phyloP scores from a whole-genome alignment of 1,140 invertebrate genomes.

The Caenorhabditis tropicalis region DNA sequence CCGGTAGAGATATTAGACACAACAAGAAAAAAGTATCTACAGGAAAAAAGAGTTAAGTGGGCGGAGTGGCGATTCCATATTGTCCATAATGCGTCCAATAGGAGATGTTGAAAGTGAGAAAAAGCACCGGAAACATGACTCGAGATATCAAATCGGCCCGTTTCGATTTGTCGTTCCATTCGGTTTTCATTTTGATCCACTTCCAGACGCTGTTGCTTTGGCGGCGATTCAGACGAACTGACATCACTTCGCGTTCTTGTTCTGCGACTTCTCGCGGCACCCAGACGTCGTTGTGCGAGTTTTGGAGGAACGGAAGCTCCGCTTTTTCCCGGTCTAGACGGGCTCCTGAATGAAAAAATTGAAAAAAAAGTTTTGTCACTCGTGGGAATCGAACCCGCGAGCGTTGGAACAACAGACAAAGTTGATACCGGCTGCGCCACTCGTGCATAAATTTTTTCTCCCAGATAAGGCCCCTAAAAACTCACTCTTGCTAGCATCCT shows the following conservation, averaged over 20 bases:
- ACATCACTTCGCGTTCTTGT: slow-evolving; percentile 58
- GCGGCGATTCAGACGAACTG: slow-evolving; percentile 21
- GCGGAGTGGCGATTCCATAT: slow-evolving; percentile 33
- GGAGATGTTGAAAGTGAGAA: slow-evolving; percentile 61
- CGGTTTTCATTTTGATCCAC: slow-evolving; percentile 57
- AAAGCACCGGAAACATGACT: slow-evolving; percentile 61
- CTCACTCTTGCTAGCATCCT: slow-evolving; percentile 67
- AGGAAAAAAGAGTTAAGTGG: too few relatives aligned
- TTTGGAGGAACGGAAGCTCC: not conserved
- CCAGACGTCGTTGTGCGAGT: slow-evolving; percentile 55
- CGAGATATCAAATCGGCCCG: slow-evolving; percentile 68
- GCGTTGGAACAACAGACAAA: too few relatives aligned
- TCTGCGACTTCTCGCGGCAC: slow-evolving; percentile 54
- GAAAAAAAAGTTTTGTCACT: not conserved
- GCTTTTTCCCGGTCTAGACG: not conserved
- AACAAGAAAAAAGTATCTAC: too few relatives aligned
- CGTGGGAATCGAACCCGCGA: too few relatives aligned
- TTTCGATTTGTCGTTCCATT: slow-evolving; percentile 67
- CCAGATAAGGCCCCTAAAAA: too few relatives aligned
- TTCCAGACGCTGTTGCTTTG: slow-evolving; percentile 42
- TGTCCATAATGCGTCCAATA: slow-evolving; percentile 60
- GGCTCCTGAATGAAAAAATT: slow-evolving; percentile 20
- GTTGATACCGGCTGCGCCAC: too few relatives aligned
- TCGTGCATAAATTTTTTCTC: too few relatives aligned
- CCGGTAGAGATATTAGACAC: slow-evolving; percentile 21